Evolutionary conservation across 2,888 invertebrate genomes (phyloP).

Genomic region (Epistrophella euchroma): DNA sequence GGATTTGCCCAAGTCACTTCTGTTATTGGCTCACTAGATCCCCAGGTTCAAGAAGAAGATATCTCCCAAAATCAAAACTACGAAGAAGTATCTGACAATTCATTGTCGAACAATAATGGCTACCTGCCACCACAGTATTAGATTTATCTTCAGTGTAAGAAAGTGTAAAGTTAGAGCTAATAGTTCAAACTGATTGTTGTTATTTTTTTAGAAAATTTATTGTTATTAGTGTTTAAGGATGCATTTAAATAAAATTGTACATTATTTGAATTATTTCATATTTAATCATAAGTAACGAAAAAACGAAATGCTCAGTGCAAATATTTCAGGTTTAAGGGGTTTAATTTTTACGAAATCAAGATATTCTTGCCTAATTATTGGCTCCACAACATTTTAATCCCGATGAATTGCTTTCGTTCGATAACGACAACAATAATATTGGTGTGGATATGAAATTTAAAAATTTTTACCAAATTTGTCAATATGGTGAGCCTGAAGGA

Average conservation of each 20-base stretch:
- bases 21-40: constrained; percentile 82
- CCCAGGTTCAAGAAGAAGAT: constrained; percentile 79
- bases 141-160: constrained; percentile 78
- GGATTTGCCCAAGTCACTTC: constrained; percentile 82
- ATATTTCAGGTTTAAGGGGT: too few relatives aligned
- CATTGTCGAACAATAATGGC: constrained; percentile 41
- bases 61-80: constrained; percentile 65
- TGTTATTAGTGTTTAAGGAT: constrained; percentile 44
- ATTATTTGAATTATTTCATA: background rate
- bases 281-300: background rate
- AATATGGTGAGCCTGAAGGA: too few relatives aligned
- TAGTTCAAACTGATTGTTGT: constrained; percentile 69
- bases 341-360: too few relatives aligned
- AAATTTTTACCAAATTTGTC: too few relatives aligned
- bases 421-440: too few relatives aligned
- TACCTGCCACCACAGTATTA: constrained; percentile 74
- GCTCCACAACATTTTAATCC: too few relatives aligned
- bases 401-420: too few relatives aligned
- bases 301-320: too few relatives aligned
- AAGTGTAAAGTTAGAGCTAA: constrained; percentile 77
- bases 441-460: too few relatives aligned
- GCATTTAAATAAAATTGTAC: background rate
- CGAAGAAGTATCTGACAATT: constrained; percentile 53
- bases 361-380: too few relatives aligned
- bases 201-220: constrained; percentile 51